phyloP scores from a whole-genome alignment of 2,888 invertebrate genomes.

The Tillus elongatus region DNA sequence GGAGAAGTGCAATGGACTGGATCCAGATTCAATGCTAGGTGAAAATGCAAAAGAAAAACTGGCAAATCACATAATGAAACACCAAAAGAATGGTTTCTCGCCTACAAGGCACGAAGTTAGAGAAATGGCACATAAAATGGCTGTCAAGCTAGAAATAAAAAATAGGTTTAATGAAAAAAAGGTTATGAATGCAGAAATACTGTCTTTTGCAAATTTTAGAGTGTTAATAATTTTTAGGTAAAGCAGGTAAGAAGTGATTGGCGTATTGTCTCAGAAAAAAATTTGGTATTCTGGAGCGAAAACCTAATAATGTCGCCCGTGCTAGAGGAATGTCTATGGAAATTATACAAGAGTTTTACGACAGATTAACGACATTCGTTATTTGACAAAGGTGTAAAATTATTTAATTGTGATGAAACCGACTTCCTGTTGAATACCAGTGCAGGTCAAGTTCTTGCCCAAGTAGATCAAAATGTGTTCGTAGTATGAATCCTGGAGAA shows the following conservation, averaged over 20 bases:
- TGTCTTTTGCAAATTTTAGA: too few relatives aligned
- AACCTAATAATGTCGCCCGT: constrained; percentile 16
- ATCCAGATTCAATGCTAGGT: not conserved
- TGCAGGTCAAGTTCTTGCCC: constrained; percentile 27
- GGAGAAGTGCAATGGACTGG: not conserved
- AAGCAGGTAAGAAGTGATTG: constrained; percentile 16
- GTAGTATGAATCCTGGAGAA: constrained; percentile 24
- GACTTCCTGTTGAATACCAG: constrained; percentile 35
- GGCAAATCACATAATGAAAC: not conserved
- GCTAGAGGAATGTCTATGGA: not conserved
- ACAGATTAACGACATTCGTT: not conserved
- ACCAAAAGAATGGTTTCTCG: not conserved
- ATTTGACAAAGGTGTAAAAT: constrained; percentile 18
- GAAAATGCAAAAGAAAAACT: not conserved
- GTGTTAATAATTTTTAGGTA: too few relatives aligned
- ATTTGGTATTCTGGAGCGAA: constrained; percentile 11
- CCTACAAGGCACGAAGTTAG: not conserved
- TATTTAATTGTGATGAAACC: constrained; percentile 23
- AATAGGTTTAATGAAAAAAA: too few relatives aligned
- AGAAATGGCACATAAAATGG: not conserved
- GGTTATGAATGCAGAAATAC: too few relatives aligned
- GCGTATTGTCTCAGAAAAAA: constrained; percentile 13
- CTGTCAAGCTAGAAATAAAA: too few relatives aligned
- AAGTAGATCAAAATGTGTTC: constrained; percentile 24
- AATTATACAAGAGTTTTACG: not conserved